phyloP scores from a whole-genome alignment of 2,113 vertebrate species.

The Hippocampus barbouri region DNA sequence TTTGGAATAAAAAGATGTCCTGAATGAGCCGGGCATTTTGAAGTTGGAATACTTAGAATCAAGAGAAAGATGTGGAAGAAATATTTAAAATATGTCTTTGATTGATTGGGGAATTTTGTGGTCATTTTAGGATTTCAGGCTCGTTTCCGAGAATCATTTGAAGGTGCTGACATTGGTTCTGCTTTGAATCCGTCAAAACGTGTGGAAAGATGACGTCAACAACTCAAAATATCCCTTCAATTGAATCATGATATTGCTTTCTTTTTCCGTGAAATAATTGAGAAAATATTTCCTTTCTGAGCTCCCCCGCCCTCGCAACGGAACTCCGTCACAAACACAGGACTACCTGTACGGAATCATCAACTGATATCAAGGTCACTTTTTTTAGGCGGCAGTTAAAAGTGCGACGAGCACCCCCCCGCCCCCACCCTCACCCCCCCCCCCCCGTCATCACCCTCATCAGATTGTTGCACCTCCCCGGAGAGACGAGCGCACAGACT shows the following conservation, averaged over 20 bases:
- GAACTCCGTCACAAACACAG: background rate
- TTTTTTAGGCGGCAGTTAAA: background rate
- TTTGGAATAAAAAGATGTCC: no score
- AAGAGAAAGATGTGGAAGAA: no score
- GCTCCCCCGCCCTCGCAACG: background rate
- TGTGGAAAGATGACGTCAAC: background rate
- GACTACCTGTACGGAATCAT: background rate
- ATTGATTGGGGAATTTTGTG: no score
- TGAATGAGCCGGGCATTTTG: no score
- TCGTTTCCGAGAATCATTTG: background rate
- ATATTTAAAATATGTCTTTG: no score
- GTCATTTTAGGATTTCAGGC: no score
- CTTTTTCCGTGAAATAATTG: no score
- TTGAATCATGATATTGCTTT: background rate
- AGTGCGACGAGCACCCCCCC: no score
- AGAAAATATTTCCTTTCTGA: no score
- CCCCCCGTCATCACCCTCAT: background rate
- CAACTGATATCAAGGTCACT: background rate
- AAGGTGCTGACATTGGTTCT: background rate
- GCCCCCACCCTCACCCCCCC: no score
- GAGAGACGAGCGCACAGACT: slow-evolving; percentile 12
- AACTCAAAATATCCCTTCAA: background rate
- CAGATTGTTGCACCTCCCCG: slow-evolving; percentile 21
- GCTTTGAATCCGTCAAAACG: background rate
- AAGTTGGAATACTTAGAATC: no score